Base-by-base conservation (phyloP, 2,888 invertebrate species). In the Luffia ferchaultella region DNA sequence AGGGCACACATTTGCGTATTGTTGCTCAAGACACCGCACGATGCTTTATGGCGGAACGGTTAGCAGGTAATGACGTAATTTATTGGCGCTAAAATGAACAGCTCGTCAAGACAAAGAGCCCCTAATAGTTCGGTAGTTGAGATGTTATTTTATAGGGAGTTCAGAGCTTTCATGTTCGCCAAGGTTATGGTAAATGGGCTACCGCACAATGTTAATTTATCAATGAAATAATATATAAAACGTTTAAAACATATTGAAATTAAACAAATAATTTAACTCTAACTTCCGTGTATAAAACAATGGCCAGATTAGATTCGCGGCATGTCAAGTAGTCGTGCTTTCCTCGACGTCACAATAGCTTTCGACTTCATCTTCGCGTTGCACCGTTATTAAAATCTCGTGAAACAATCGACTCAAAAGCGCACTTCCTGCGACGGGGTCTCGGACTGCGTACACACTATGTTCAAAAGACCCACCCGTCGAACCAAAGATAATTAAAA, bases 381-480 rank as follows among this genome's bases (percentile, higher is more conserved):
- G 82, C 82, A 78, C 73, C 74, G 82, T 82, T 82, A 83, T 83
- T 83, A 83, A 83, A 82, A 80, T 82, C 83, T 83, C 76, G 70
- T 80, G 80, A 67, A 82, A 79, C 82, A 82, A 83, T 83, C 79
- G 80, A 82, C 65, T 80, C 73, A 72, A 80, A 76, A 78, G 80
- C 79, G 74, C 76, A 78, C 82, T 83, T 80, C 78, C 78, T 53
- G 51, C 47, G 30, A 46, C 42, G 73, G 56, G 61, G 58, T 61
- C 62, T 63, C 44, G 41, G 19, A 42, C 55, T 64, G 17, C 48
- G 77, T 77, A 72, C 78, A 73, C 70, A 76, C 63, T n/a, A 42
- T n/a, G 17, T n/a, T 42, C n/a, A 42, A 42, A 42, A 3, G 17
- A n/a, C 43, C 43, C 43, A 16, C 16, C 43, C 43, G n/a, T n/a